Evolutionary conservation across 2,113 vertebrate genomes (phyloP).

Genomic region (Heterochromis multidens): DNA sequence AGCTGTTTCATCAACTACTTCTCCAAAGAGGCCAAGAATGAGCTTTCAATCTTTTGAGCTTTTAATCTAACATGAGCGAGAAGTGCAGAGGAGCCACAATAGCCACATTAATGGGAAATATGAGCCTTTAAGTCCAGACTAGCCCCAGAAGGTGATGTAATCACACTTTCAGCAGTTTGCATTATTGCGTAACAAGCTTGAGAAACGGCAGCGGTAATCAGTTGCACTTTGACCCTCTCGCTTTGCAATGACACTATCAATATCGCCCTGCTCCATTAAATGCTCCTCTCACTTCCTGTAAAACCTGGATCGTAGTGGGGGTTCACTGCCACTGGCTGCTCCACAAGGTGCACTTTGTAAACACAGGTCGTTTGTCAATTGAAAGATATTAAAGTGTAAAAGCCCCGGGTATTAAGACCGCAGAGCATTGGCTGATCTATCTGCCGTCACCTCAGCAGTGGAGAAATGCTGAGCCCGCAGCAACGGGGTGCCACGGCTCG

Average conservation of each 20-base stretch:
- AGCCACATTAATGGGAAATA: not conserved
- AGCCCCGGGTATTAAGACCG: slow-evolving; percentile 31
- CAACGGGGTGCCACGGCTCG: not conserved
- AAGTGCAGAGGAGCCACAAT: not conserved
- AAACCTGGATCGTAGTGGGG: not conserved
- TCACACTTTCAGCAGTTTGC: not conserved
- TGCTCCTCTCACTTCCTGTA: not conserved
- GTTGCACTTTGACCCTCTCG: not conserved
- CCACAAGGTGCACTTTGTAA: not conserved
- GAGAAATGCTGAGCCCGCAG: slow-evolving; percentile 54
- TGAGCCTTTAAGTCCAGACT: not conserved
- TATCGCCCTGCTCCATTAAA: not conserved
- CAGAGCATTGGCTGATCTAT: slow-evolving; percentile 25
- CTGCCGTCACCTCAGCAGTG: not conserved
- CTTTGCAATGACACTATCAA: not conserved
- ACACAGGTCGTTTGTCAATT: slow-evolving; percentile 47
- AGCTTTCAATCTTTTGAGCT: not conserved
- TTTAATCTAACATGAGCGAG: not conserved
- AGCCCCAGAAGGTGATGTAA: not conserved
- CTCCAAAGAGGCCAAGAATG: not conserved
- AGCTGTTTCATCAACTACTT: not conserved
- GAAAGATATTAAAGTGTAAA: slow-evolving; percentile 38
- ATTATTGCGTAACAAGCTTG: not conserved
- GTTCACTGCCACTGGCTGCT: not conserved
- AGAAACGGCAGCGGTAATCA: not conserved